Conservation (phyloP, 2,113 vertebrate species). For the Piprites chloris region DNA sequence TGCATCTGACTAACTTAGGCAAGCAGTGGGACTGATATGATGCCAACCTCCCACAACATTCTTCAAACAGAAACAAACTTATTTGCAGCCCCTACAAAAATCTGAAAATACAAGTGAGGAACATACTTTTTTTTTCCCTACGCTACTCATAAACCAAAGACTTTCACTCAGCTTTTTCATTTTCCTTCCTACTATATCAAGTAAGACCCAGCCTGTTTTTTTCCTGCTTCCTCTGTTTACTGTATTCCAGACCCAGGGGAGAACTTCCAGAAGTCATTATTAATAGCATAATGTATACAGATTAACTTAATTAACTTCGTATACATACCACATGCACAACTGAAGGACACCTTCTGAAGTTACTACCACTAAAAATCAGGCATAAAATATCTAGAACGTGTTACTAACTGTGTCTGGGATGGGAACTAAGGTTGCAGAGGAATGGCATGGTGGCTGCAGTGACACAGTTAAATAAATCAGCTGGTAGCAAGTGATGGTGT, state of each 20-base stretch:
- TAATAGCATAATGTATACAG: not conserved
- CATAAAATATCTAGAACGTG: not conserved
- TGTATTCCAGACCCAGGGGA: not conserved
- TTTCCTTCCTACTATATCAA: not conserved
- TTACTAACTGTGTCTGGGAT: not conserved
- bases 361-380: not conserved
- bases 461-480: not conserved
- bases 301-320: not conserved
- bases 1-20: not conserved
- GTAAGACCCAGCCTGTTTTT: not conserved
- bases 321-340: not conserved
- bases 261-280: not conserved
- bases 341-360: not conserved
- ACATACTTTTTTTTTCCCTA: not conserved
- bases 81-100: not conserved
- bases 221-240: not conserved
- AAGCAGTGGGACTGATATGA: not conserved
- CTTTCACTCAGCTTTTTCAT: not conserved
- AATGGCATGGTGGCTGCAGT: not conserved
- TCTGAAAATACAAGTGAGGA: not conserved
- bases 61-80: not conserved
- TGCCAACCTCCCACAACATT: not conserved
- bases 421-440: not conserved
- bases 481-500: not conserved
- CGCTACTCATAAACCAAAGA: not conserved